Conservation (phyloP, 2,888 invertebrate genomes). For the Leptura quadrifasciata region DNA sequence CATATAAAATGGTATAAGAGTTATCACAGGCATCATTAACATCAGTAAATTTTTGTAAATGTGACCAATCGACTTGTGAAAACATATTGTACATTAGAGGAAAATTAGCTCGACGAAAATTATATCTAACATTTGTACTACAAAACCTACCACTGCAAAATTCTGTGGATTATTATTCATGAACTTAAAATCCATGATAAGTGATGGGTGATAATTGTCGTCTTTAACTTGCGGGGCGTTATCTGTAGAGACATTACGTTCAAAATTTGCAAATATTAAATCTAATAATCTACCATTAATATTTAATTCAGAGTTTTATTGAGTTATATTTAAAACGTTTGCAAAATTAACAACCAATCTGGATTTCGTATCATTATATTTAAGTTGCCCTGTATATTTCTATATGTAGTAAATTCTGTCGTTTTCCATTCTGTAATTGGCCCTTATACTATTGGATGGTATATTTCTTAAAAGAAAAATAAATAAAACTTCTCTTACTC, state of each 20-base stretch:
- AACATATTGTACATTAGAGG: constrained; percentile 3
- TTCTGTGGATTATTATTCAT: neutral
- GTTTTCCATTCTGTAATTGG: no score
- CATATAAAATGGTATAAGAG: neutral
- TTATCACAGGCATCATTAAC: neutral
- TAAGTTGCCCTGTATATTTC: no score
- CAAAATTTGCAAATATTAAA: no score
- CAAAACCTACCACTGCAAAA: neutral
- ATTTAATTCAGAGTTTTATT: neutral
- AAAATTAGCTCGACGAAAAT: neutral
- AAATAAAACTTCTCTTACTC: no score
- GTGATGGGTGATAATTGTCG: neutral
- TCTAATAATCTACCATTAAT: no score
- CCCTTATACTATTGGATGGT: no score
- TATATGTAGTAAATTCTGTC: no score
- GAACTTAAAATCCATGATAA: no score
- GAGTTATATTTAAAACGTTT: neutral
- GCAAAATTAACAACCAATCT: no score
- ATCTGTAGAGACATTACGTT: neutral
- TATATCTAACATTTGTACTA: neutral
- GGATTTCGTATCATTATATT: no score
- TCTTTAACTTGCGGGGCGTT: neutral
- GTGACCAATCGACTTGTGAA: neutral
- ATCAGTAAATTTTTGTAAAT: neutral
- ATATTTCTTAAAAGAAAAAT: no score